These are phyloP conservation scores for Zosterops lateralis DNA, from an alignment of 2,113 vertebrate species.

Conservation along the genomic window DNA sequence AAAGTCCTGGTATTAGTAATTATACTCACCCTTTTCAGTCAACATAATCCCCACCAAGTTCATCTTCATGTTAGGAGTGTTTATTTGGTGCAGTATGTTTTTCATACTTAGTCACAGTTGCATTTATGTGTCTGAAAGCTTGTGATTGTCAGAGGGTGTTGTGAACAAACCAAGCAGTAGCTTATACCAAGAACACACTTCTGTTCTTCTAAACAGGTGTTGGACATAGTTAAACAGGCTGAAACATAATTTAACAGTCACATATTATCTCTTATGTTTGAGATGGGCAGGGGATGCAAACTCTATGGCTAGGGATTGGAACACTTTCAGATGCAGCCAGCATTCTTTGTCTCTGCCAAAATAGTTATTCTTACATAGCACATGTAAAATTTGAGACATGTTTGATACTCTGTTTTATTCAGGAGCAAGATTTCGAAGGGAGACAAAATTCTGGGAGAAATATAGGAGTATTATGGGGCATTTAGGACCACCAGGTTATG, in stretches of 20 bases:
- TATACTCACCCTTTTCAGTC: neutral
- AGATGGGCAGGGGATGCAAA: neutral
- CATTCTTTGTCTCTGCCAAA: neutral
- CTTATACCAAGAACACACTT: neutral
- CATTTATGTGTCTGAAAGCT: neutral
- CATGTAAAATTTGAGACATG: neutral
- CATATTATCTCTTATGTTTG: neutral
- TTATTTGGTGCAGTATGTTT: neutral
- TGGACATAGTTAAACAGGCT: neutral
- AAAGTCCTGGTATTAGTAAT: neutral
- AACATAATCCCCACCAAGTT: neutral
- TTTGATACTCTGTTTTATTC: neutral
- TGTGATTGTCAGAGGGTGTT: neutral
- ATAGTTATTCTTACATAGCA: neutral
- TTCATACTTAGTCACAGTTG: neutral
- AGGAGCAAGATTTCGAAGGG: neutral
- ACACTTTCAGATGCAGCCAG: neutral
- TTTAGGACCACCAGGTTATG: neutral
- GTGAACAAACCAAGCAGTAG: neutral
- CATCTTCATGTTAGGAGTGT: neutral
- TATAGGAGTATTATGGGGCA: neutral
- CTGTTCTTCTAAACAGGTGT: neutral
- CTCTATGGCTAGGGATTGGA: neutral
- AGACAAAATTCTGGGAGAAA: neutral
- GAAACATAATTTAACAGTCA: neutral